Evolutionary conservation across 1,140 invertebrate genomes (phyloP), one percentile per base, ranked within the genome.

Genomic region (Trialeurodes vaporariorum): DNA sequence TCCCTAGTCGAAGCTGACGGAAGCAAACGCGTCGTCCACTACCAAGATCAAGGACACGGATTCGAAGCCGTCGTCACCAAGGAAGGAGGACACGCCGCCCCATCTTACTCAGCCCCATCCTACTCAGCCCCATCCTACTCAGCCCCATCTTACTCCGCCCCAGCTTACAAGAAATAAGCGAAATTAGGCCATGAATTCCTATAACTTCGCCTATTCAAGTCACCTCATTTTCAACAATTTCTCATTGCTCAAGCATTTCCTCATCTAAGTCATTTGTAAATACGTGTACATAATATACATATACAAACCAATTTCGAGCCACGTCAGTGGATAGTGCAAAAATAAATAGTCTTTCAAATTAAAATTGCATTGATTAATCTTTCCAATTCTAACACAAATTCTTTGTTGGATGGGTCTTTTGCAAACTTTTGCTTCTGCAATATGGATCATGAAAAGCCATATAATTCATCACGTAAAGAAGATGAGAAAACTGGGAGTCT

Each of bases 1-100:
- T 69, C 70, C 25, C 76, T 82, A 1, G 78, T 81, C 0, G 81
- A 82, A 66, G 77, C 84, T 5, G 81, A 85, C 1, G 83, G 85
- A 23, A 81, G 81, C 5, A 84, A 83, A 71, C 78, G 82, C 34
- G 83, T 81, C 34, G 79, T 81, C 12, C 73, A 79, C 62, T 80
- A 80, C 73, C 73, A 73, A 64, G 78, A 79, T 9, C 78, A 80
- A 64, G 75, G 70, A 74, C 77, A 70, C 12, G 74, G 74, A 22
- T 75, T 75, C 71, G 70, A 72, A 61, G 71, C 71, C 0, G 67
- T 72, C 13, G 71, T 72, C 2, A 67, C 68, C 25, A 71, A 71
- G 59, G 70, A 65, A 63, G 49, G 25, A 34, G 67, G 25, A 1
- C 59, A 65, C 27, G 26, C 64, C 25, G 64, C 64, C 24, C 59